phyloP scores from a whole-genome alignment of 2,113 vertebrate genomes.

The Ciconia maguari region DNA sequence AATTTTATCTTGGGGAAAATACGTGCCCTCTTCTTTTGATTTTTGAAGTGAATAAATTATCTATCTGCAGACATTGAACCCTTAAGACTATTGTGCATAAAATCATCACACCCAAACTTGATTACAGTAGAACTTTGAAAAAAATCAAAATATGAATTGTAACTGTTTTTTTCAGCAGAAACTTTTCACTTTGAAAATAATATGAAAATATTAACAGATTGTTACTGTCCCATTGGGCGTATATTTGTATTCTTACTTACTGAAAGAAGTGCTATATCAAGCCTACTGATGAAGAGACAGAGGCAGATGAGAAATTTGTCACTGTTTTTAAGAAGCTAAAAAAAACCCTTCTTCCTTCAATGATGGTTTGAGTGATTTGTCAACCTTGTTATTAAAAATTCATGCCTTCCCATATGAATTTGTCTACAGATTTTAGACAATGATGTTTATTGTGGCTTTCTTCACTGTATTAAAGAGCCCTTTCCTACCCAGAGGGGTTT shows the following conservation, averaged over 20 bases:
- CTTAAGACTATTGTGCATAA: not conserved
- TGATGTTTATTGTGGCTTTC: not conserved
- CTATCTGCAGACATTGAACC: not conserved
- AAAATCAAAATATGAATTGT: not conserved
- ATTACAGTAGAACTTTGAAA: not conserved
- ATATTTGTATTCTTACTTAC: not conserved
- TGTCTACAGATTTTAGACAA: not conserved
- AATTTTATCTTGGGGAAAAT: not conserved
- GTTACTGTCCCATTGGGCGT: not conserved
- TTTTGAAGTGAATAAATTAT: not conserved
- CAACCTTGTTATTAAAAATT: conserved; percentile 27
- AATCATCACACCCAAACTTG: not conserved
- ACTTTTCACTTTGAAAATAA: not conserved
- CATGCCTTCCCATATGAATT: not conserved
- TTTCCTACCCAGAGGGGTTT: not conserved
- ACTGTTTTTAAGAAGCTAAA: not conserved
- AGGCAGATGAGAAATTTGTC: conserved; percentile 7
- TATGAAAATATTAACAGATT: not conserved
- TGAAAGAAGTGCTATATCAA: not conserved
- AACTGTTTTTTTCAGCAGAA: not conserved
- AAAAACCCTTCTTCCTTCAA: not conserved
- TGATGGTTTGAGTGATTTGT: not conserved
- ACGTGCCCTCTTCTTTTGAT: not conserved
- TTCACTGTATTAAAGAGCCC: not conserved
- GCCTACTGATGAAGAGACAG: not conserved